Evolutionary conservation across 2,113 vertebrate species (phyloP), one percentile per base, ranked within the genome.

Genomic region (Neotoma lepida): DNA sequence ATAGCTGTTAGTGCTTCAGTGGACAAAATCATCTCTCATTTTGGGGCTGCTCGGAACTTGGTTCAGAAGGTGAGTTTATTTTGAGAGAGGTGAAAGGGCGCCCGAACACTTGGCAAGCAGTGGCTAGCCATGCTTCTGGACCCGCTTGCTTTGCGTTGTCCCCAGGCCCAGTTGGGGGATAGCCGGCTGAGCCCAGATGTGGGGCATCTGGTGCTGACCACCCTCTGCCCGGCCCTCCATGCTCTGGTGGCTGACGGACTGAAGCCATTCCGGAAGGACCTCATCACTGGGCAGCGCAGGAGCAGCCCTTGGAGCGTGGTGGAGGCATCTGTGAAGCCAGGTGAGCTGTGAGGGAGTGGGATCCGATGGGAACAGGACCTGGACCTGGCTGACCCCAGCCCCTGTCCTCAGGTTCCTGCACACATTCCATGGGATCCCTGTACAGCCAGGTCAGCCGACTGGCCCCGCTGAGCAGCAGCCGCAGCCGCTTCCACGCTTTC

Each of bases 221-320:
- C 98, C 41, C 98, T 99, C 64, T 99, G 99, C 96, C 99, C 99
- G 0, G 99, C 99, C 0, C 98, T 99, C 91, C 98, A 98, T 9
- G 98, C 97, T 92, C 85, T 99, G 98, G 98, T 99, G 97, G 98
- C 98, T 0, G 99, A 99, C 0, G 99, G 99, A 68, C 98, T 99
- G 91, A 99, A 99, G 97, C 99, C 99, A 0, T 99, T 99, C 98
- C 99, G 99, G 98, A 99, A 99, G 98, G 99, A 99, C 86, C 97
- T 99, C 18, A 99, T 99, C 96, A 98, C 99, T 0, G 99, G 99
- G 91, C 98, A 99, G 96, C 98, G 99, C 96, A 98, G 98, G 71
- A 99, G 98, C 76, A 99, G 99, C 9, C 98, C 99, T 54, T 99
- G 99, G 99, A 98, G 99, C 0, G 98, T 99, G 86, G 99, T 99